A percentile compares a stretch with the other conserved stretches of the same genome.
Conservation (phyloP, 2,797 vertebrate species). For the Sebastes cheni region DNA sequence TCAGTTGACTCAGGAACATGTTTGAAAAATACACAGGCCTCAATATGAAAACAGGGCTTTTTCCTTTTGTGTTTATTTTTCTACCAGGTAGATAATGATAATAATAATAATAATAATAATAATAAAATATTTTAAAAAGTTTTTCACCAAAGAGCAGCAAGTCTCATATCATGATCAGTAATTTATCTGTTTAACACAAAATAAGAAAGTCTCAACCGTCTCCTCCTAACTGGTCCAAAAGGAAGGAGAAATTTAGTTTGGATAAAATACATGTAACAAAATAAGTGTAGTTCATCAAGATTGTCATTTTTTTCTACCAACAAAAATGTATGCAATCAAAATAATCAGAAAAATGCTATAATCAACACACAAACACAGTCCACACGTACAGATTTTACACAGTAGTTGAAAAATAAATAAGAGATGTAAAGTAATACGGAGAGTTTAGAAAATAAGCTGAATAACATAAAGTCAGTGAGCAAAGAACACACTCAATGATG, state of each 20-base stretch:
- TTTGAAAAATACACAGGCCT: neutral
- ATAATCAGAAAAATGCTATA: neutral
- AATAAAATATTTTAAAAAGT: neutral
- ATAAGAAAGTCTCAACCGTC: conserved; percentile 14
- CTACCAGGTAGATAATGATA: neutral
- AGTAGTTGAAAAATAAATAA: neutral
- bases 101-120: neutral
- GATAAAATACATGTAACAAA: neutral
- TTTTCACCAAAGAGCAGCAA: conserved; percentile 1
- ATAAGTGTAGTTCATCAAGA: neutral
- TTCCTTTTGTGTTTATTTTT: conserved; percentile 1
- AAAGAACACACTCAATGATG: neutral
- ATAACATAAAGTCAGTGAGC: neutral
- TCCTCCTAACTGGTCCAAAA: neutral
- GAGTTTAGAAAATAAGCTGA: neutral
- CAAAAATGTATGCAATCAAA: neutral
- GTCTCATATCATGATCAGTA: neutral
- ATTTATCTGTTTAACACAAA: conserved; percentile 8
- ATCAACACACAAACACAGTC: neutral
- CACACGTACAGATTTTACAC: neutral
- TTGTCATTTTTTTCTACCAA: neutral
- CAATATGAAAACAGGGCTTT: neutral
- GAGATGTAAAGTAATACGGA: neutral
- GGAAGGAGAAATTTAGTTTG: neutral
- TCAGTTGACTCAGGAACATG: neutral